Conservation (phyloP, 2,113 vertebrate species). For the Synchiropus splendidus region DNA sequence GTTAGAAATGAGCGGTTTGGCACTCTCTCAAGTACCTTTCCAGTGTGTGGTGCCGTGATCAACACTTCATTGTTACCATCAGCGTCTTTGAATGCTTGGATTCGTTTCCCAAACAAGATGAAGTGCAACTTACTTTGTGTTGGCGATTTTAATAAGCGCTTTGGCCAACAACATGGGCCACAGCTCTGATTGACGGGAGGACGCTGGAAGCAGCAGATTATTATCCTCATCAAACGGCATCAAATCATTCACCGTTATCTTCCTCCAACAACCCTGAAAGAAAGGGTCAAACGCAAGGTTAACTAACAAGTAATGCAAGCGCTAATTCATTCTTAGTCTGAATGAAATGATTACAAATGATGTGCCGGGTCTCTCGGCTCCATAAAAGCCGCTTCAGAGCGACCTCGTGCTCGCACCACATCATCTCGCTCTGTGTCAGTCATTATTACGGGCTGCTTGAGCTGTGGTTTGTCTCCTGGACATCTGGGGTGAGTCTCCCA, state of each 20-base stretch:
- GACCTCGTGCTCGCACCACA: conserved; percentile 1
- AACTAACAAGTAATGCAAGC: too few relatives aligned
- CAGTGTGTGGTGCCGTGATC: too few relatives aligned
- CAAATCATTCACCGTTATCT: conserved; percentile 81
- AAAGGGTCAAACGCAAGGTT: too few relatives aligned
- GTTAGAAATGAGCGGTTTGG: too few relatives aligned
- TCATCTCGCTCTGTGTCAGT: conserved; percentile 9
- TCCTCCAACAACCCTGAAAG: conserved; percentile 88
- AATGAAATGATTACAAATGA: too few relatives aligned
- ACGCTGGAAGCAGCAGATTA: conserved; percentile 79
- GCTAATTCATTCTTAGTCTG: too few relatives aligned
- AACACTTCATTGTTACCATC: too few relatives aligned
- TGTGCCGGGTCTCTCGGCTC: too few relatives aligned
- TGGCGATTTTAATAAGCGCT: conserved; percentile 86
- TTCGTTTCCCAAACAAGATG: too few relatives aligned
- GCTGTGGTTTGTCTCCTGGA: conserved; percentile 16
- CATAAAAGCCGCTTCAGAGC: too few relatives aligned
- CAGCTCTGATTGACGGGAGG: conserved; percentile 73
- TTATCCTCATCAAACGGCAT: conserved; percentile 82
- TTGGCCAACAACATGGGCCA: conserved; percentile 94
- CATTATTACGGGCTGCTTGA: conserved; percentile 8
- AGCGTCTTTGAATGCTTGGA: too few relatives aligned
- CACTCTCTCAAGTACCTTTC: too few relatives aligned
- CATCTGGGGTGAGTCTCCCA: conserved; percentile 26
- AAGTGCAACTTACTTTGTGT: conserved; percentile 72